These are phyloP conservation scores for Mesopsocus fuscifrons DNA, from an alignment of 2,888 invertebrate species.

Conservation along the genomic window DNA sequence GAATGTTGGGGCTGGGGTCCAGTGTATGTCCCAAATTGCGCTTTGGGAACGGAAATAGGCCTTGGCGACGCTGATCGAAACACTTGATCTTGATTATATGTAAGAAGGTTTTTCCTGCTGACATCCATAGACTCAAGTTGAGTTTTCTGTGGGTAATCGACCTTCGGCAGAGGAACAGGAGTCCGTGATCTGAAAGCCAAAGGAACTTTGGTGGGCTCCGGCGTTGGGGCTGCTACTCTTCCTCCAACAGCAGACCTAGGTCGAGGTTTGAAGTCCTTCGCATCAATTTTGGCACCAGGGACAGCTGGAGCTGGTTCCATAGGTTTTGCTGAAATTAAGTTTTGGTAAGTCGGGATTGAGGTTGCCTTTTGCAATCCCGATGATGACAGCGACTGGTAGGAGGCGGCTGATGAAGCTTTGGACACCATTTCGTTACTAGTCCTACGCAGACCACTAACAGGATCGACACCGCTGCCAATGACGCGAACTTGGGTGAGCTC, in stretches of 20 bases:
- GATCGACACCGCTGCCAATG: not conserved
- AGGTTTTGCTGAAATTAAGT: not conserved
- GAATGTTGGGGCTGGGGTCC: not conserved
- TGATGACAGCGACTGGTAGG: not conserved
- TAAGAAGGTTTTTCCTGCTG: not conserved
- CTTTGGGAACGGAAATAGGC: conserved; percentile 4
- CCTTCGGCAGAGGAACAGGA: conserved; percentile 1
- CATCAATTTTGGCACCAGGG: not conserved
- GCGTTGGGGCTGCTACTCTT: not conserved
- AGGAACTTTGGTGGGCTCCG: not conserved
- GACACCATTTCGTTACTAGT: conserved; percentile 1
- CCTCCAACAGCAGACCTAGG: not conserved
- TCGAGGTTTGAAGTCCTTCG: conserved; percentile 1
- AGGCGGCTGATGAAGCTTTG: not conserved
- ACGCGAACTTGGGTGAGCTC: conserved; percentile 8
- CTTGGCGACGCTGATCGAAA: conserved; percentile 3
- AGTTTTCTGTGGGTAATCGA: not conserved
- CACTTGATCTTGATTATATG: conserved; percentile 6
- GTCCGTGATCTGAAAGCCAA: conserved; percentile 6
- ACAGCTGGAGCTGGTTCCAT: not conserved
- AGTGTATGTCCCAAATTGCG: conserved; percentile 1
- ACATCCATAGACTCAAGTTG: not conserved
- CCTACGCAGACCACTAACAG: not conserved
- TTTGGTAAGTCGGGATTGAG: not conserved
- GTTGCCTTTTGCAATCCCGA: conserved; percentile 1